These are phyloP conservation scores for Chrysotoxum bicinctum DNA, from an alignment of 2,888 invertebrate genomes.

Conservation along the genomic window DNA sequence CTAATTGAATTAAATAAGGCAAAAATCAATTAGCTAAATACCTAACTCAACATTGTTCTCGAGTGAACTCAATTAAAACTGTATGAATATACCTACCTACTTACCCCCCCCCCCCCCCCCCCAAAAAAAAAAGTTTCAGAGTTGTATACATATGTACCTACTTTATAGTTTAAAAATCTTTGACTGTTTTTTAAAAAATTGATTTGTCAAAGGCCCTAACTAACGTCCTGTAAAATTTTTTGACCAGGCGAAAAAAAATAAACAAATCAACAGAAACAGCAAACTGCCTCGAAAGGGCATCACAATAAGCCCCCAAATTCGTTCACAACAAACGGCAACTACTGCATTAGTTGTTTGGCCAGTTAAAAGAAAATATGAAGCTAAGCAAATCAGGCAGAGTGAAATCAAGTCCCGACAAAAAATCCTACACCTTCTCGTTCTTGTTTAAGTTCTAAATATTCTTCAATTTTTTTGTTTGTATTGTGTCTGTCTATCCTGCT, in stretches of 20 bases:
- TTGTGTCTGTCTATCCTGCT: neutral
- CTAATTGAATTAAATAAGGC: too few species aligned
- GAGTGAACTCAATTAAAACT: too few species aligned
- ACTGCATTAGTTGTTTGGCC: conserved; percentile 23
- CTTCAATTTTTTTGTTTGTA: neutral
- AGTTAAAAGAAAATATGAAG: neutral
- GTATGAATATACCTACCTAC: too few species aligned
- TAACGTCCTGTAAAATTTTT: neutral
- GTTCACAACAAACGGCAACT: conserved; percentile 15
- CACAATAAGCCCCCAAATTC: conserved; percentile 37
- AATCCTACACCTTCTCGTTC: neutral
- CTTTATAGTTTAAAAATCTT: too few species aligned
- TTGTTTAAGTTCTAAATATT: neutral
- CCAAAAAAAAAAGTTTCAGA: too few species aligned
- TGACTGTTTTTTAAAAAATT: neutral
- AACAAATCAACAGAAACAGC: conserved; percentile 20
- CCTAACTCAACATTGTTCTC: too few species aligned
- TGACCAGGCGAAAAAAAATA: neutral
- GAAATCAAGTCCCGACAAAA: conserved; percentile 14
- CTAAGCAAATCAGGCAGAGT: neutral
- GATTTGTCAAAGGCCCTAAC: neutral
- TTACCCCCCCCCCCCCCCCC: too few species aligned
- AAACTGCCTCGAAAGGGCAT: conserved; percentile 7
- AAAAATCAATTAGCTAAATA: too few species aligned
- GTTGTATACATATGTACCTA: too few species aligned